Evolutionary conservation across 2,888 invertebrate genomes (phyloP).

Genomic region (Nyleta sp.): DNA sequence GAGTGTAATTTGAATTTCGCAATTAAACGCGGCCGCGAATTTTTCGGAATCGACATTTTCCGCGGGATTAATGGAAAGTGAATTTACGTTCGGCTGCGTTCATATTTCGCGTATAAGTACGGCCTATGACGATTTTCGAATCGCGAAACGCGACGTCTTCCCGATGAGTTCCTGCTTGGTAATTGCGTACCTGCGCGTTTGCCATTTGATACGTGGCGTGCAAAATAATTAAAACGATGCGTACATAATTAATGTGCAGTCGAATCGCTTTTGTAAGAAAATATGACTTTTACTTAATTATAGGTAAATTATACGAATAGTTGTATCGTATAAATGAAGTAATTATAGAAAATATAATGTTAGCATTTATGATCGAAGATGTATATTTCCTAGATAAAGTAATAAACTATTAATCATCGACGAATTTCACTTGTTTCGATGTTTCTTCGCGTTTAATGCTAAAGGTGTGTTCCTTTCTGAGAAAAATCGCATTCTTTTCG

Average conservation of each 20-base stretch:
- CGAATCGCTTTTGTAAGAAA: conserved; percentile 31
- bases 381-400: conserved; percentile 34
- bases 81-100: conserved; percentile 14
- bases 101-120: conserved; percentile 22
- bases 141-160: no score
- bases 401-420: conserved; percentile 44
- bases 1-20: no score
- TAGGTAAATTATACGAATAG: conserved; percentile 30
- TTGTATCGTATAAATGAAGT: conserved; percentile 34
- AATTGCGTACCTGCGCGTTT: conserved; percentile 15
- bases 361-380: conserved; percentile 35
- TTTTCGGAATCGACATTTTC: conserved; percentile 5
- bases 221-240: conserved; percentile 45
- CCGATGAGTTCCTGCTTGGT: conserved; percentile 25
- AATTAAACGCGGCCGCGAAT: no score
- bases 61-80: conserved; percentile 26
- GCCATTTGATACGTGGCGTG: conserved; percentile 11
- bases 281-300: conserved; percentile 54
- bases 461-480: conserved; percentile 1
- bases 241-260: conserved; percentile 36
- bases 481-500: conserved; percentile 1
- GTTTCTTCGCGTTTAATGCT: conserved; percentile 15
- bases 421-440: conserved; percentile 21
- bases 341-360: conserved; percentile 43
- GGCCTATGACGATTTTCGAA: no score